Evolutionary conservation across 2,797 vertebrate genomes (phyloP), one percentile per base, ranked within the genome.

Genomic region (Eupleurogrammus muticus): DNA sequence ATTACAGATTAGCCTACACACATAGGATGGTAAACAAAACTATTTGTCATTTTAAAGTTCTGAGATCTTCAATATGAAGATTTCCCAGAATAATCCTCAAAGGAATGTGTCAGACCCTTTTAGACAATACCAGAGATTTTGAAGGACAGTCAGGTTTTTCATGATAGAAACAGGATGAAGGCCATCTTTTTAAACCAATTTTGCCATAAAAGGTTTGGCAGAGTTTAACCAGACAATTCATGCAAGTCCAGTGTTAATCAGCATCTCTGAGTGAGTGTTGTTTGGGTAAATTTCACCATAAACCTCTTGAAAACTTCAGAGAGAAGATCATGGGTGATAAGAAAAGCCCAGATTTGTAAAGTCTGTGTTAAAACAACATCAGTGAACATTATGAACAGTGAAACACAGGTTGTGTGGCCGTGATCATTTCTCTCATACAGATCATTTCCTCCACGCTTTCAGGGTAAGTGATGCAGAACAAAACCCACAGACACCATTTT

Each of bases 31-130:
- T 84, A 81, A 85, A 87, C 70, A 90, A 90, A 90, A 89, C 75
- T 88, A 85, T 86, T 88, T 63, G 82, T 87, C 70, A 76, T 75
- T 85, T 77, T 73, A 90, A 87, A 85, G 70, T 58, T 70, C 61
- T 68, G 75, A 84, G 70, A 84, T 89, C 92, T 93, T 93, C 92
- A 94, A 92, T 93, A 89, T 93, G 92, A 93, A 93, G 92, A 92
- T 80, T 79, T 59, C 79, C 58, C 81, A 83, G 44, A 64, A 83
- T 47, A 64, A 83, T 84, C 68, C 76, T 85, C 66, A 20, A 51
- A 79, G 68, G 48, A 70, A 61, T 16, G 6, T 63, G 67, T 71
- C 76, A 59, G 59, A 68, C 55, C 65, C 34, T 50, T 59, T 48
- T 16, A 48, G 55, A 75, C 54, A 73, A 79, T 75, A 79, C 76